phyloP scores from a whole-genome alignment of 2,888 invertebrate genomes.

The Diachrysia chrysitis region DNA sequence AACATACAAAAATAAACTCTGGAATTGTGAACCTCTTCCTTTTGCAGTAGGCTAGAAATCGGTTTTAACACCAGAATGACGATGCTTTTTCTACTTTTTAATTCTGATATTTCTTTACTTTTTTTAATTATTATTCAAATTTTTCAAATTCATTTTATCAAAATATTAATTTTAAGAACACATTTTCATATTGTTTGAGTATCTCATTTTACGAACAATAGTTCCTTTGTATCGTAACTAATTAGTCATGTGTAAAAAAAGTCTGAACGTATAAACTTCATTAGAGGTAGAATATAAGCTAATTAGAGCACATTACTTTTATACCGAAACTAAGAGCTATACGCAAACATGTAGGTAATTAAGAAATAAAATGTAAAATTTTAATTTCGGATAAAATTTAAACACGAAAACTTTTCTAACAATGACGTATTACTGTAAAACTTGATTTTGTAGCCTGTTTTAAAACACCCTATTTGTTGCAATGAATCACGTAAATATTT shows the following conservation, averaged over 20 bases:
- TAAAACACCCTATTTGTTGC: too few species aligned
- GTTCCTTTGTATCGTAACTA: slow-evolving; percentile 1
- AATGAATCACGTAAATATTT: too few species aligned
- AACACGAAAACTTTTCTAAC: background rate
- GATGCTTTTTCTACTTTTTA: too few species aligned
- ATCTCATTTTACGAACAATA: background rate
- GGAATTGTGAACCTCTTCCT: too few species aligned
- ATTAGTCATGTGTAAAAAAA: slow-evolving; percentile 3
- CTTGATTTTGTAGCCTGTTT: too few species aligned
- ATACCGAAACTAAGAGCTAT: background rate
- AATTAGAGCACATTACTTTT: background rate
- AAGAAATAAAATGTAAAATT: background rate
- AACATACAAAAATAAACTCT: too few species aligned
- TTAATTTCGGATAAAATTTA: background rate
- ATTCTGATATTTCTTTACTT: too few species aligned
- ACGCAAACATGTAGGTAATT: background rate
- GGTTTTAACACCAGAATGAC: too few species aligned
- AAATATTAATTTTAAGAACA: too few species aligned
- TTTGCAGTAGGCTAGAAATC: too few species aligned
- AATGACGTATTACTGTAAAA: background rate
- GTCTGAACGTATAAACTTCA: background rate
- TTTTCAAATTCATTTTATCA: too few species aligned
- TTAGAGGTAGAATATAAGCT: too few species aligned
- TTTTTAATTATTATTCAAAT: background rate
- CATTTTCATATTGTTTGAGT: background rate